Evolutionary conservation across 2,888 invertebrate genomes (phyloP).

Genomic region (Drosophila hamatofila): DNA sequence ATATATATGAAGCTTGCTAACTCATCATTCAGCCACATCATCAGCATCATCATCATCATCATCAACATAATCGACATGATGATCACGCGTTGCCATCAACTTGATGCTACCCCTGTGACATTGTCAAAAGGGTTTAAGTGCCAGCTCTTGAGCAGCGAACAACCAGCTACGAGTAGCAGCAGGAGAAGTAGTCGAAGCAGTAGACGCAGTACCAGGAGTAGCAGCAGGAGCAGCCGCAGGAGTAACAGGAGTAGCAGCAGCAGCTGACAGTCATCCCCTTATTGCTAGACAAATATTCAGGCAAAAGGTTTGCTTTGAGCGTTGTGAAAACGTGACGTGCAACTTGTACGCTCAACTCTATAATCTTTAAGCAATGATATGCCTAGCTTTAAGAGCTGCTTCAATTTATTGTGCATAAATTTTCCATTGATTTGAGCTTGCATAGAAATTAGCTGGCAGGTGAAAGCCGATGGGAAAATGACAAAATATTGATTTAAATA

Average conservation of each 20-base stretch:
- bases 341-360: conserved; percentile 43
- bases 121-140: conserved; percentile 80
- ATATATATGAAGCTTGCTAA: conserved; percentile 26
- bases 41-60: conserved; percentile 59
- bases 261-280: conserved; percentile 61
- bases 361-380: conserved; percentile 57
- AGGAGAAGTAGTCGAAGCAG: conserved; percentile 38
- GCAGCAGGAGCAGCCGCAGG: conserved; percentile 11
- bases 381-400: conserved; percentile 30
- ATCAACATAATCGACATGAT: conserved; percentile 33
- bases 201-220: conserved; percentile 38
- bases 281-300: conserved; percentile 62
- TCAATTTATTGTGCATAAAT: conserved; percentile 11
- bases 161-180: conserved; percentile 40
- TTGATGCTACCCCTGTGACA: conserved; percentile 73
- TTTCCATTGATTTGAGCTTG: conserved; percentile 23
- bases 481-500: not conserved
- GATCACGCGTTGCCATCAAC: conserved; percentile 57
- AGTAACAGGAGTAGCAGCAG: conserved; percentile 45
- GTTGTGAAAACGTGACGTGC: conserved; percentile 55
- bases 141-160: conserved; percentile 66
- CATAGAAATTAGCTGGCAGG: not conserved
- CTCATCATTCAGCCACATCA: conserved; percentile 65
- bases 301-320: conserved; percentile 24
- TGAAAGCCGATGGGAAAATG: not conserved